Percentiles rank a stretch among this genome's conserved stretches.
Conservation (phyloP, 1,140 invertebrate genomes). For the Drosophila erecta region DNA sequence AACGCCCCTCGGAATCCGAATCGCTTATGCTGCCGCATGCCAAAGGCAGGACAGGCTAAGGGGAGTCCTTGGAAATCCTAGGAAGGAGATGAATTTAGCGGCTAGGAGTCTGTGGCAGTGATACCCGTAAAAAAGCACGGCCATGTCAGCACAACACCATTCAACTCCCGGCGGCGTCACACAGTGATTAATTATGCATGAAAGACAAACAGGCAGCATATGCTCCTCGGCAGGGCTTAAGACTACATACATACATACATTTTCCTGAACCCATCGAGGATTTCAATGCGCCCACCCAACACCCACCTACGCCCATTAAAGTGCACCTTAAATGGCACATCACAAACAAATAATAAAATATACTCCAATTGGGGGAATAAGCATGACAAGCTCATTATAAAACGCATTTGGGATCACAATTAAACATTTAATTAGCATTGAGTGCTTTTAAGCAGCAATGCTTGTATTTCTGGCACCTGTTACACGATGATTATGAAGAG, state of each 20-base stretch:
- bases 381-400: too few species aligned
- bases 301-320: background rate
- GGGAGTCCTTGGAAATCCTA: slow-evolving; percentile 28
- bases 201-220: slow-evolving; percentile 74
- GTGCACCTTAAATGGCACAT: too few species aligned
- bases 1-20: slow-evolving; percentile 4
- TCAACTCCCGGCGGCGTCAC: slow-evolving; percentile 47
- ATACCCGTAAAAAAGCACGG: slow-evolving; percentile 63
- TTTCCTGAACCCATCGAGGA: background rate
- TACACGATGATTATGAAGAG: background rate
- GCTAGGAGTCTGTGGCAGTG: slow-evolving; percentile 47
- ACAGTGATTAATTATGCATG: slow-evolving; percentile 78
- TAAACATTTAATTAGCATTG: too few species aligned
- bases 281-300: background rate
- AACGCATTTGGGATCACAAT: too few species aligned
- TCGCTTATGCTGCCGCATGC: slow-evolving; percentile 45
- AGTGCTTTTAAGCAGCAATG: too few species aligned
- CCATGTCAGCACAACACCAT: slow-evolving; percentile 55
- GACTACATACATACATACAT: background rate
- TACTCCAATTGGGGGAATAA: too few species aligned
- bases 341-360: too few species aligned
- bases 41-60: slow-evolving; percentile 2
- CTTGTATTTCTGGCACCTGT: too few species aligned
- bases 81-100: slow-evolving; percentile 71
- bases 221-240: slow-evolving; percentile 58